phyloP scores from a whole-genome alignment of 1,140 invertebrate genomes.

The Aleiodes sp. region DNA sequence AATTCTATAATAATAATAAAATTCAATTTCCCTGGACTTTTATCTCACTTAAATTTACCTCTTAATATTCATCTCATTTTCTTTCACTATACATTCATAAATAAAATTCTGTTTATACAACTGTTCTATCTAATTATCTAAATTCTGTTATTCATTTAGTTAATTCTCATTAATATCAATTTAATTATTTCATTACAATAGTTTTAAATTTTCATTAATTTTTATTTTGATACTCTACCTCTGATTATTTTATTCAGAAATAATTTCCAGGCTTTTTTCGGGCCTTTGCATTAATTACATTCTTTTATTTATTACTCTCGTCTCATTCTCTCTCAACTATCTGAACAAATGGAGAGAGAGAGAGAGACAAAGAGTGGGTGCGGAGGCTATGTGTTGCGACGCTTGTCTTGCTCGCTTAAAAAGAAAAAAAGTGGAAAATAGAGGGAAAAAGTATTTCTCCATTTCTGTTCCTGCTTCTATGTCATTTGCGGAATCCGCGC shows the following conservation, averaged over 20 bases:
- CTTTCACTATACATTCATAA: background rate
- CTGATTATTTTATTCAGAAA: background rate
- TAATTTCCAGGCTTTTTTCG: background rate
- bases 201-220: too few species aligned
- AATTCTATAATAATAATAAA: conserved; percentile 5
- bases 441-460: background rate
- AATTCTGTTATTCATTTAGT: background rate
- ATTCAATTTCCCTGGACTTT: background rate
- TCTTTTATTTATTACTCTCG: background rate
- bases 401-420: background rate
- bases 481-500: background rate
- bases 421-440: background rate
- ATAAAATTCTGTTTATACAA: background rate
- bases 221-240: background rate
- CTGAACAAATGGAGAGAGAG: background rate
- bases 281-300: conserved; percentile 7
- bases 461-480: too few species aligned
- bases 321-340: background rate
- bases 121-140: background rate
- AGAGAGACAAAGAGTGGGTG: background rate
- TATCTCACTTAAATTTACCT: background rate
- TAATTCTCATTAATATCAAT: background rate
- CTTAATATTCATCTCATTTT: background rate
- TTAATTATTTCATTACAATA: conserved; percentile 1
- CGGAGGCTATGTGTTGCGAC: background rate